A percentile compares a stretch with the other conserved stretches of the same genome.
Evolutionary conservation across 2,888 invertebrate species (phyloP).

Genomic region (Lottia gigantea): DNA sequence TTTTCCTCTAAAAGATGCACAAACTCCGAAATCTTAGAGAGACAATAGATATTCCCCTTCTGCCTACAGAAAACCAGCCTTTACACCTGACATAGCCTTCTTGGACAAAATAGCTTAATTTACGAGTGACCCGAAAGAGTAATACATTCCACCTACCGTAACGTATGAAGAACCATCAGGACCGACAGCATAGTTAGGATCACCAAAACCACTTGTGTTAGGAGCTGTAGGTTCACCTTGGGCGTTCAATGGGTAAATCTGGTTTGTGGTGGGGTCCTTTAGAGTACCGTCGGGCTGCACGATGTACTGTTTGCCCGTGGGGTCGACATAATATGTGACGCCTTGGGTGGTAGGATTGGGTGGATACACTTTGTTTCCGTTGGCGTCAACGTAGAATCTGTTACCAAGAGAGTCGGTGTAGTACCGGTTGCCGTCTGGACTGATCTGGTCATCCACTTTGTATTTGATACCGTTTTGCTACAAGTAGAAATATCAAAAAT

Average conservation of each 20-base stretch:
- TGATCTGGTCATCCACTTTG: not conserved
- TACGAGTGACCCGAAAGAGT: not conserved
- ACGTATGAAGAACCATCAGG: not conserved
- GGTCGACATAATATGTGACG: not conserved
- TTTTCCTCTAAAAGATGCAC: too few relatives aligned
- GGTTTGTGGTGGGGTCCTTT: not conserved
- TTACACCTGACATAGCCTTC: too few relatives aligned
- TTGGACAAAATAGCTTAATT: too few relatives aligned
- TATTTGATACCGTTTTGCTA: not conserved
- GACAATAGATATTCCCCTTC: too few relatives aligned
- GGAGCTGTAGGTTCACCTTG: not conserved
- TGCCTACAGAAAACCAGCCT: too few relatives aligned
- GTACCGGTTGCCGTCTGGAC: not conserved
- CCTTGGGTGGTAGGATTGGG: not conserved
- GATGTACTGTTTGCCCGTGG: not conserved
- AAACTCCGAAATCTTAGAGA: too few relatives aligned
- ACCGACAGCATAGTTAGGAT: not conserved
- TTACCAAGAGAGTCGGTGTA: not conserved
- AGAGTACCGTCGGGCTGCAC: not conserved
- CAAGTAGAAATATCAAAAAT: too few relatives aligned
- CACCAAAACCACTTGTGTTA: not conserved
- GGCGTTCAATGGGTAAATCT: not conserved
- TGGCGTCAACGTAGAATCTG: not conserved
- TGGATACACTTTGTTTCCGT: not conserved
- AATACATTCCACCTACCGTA: not conserved